Evolutionary conservation across 2,113 vertebrate genomes (phyloP).

Genomic region (Laticauda colubrina): DNA sequence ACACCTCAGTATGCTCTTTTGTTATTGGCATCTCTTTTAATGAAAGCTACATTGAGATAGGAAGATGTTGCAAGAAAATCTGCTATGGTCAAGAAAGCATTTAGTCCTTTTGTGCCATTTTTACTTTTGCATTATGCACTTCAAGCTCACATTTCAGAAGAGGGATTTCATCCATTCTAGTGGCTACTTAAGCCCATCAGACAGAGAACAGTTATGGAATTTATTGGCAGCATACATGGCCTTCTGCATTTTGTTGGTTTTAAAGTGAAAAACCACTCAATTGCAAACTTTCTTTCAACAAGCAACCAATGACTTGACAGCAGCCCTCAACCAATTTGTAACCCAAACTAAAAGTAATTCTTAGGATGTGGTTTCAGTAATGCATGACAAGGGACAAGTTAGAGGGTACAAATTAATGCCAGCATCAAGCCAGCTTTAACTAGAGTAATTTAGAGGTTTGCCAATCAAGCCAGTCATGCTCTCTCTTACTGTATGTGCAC

Average conservation of each 20-base stretch:
- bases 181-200: not conserved
- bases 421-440: constrained; percentile 5
- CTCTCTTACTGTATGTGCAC: constrained; percentile 24
- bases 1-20: not conserved
- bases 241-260: not conserved
- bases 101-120: not conserved
- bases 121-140: not conserved
- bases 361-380: constrained; percentile 12
- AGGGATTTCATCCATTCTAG: not conserved
- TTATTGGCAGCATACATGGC: not conserved
- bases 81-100: not conserved
- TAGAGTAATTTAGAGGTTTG: not conserved
- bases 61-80: not conserved
- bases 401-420: not conserved
- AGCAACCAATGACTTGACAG: not conserved
- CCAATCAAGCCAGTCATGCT: not conserved
- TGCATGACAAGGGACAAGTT: not conserved
- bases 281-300: not conserved
- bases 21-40: not conserved
- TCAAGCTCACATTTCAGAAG: not conserved
- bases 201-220: not conserved
- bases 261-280: not conserved
- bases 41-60: not conserved
- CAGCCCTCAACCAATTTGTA: not conserved
- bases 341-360: not conserved